Evolutionary conservation across 2,113 vertebrate genomes (phyloP).

Genomic region (Charadrius vociferus): DNA sequence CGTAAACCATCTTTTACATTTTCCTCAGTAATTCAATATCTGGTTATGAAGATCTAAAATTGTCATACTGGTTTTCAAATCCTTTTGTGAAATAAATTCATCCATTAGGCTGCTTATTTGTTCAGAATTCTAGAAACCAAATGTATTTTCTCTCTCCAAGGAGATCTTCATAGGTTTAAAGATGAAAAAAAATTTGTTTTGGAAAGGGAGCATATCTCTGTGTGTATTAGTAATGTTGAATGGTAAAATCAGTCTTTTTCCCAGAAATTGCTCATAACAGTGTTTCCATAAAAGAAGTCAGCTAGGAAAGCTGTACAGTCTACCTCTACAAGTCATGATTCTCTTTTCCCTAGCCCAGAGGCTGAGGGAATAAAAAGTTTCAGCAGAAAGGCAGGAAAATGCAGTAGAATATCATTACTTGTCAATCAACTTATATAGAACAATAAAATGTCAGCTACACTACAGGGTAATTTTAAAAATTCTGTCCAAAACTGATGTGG

Average conservation of each 20-base stretch:
- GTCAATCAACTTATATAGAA: slow-evolving; percentile 23
- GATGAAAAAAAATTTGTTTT: not conserved
- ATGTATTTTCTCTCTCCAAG: not conserved
- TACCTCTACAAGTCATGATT: not conserved
- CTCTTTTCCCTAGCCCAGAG: not conserved
- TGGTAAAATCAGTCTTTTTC: not conserved
- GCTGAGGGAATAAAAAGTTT: not conserved
- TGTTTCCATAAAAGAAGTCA: not conserved
- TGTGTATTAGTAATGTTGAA: not conserved
- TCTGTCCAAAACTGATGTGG: not conserved
- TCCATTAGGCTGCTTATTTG: not conserved
- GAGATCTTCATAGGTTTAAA: not conserved
- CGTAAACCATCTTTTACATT: not conserved
- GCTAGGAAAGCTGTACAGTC: not conserved
- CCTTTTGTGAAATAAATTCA: not conserved
- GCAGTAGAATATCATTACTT: slow-evolving; percentile 1
- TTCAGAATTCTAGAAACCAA: not conserved
- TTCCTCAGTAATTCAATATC: not conserved
- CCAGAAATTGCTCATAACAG: not conserved
- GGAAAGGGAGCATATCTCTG: not conserved
- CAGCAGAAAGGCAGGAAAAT: slow-evolving; percentile 1
- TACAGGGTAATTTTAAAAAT: not conserved
- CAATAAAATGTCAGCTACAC: not conserved
- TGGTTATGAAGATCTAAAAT: not conserved
- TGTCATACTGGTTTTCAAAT: not conserved